Evolutionary conservation across 1,140 invertebrate genomes (phyloP).

Genomic region (Diachasmimorpha longicaudata): DNA sequence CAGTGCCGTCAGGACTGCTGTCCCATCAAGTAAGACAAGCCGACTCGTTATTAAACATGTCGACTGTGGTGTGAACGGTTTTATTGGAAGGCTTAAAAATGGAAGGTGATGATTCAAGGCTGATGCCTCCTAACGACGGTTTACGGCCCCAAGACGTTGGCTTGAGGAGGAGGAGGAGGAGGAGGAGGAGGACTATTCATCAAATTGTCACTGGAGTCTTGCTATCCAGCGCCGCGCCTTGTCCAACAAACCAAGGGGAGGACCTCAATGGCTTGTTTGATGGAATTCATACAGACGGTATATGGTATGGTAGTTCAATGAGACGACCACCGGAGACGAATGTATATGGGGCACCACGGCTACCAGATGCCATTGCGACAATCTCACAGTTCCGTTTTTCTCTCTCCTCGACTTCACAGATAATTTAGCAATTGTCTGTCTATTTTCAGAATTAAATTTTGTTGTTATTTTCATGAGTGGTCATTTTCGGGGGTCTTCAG

Average conservation of each 20-base stretch:
- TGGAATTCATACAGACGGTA: neutral
- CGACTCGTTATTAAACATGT: conserved; percentile 31
- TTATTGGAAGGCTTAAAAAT: conserved; percentile 19
- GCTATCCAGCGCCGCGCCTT: conserved; percentile 41
- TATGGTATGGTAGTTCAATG: neutral
- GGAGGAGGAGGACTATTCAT: conserved; percentile 41
- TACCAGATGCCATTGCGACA: conserved; percentile 35
- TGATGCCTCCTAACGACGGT: conserved; percentile 5
- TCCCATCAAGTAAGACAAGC: conserved; percentile 21
- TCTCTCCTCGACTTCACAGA: neutral
- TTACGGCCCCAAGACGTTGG: neutral
- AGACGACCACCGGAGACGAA: conserved; percentile 27
- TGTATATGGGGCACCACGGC: conserved; percentile 13
- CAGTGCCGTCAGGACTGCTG: neutral
- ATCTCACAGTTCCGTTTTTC: neutral
- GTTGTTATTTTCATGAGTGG: neutral
- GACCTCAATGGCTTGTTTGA: conserved; percentile 6
- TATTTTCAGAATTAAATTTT: neutral
- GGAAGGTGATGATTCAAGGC: conserved; percentile 25
- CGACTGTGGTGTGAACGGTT: neutral
- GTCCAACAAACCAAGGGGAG: conserved; percentile 40
- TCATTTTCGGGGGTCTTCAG: neutral
- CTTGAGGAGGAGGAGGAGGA: conserved; percentile 6
- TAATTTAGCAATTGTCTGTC: neutral
- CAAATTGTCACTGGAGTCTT: conserved; percentile 52